Conservation (phyloP, 2,888 invertebrate genomes). For the Drosophila nr. fundita region DNA sequence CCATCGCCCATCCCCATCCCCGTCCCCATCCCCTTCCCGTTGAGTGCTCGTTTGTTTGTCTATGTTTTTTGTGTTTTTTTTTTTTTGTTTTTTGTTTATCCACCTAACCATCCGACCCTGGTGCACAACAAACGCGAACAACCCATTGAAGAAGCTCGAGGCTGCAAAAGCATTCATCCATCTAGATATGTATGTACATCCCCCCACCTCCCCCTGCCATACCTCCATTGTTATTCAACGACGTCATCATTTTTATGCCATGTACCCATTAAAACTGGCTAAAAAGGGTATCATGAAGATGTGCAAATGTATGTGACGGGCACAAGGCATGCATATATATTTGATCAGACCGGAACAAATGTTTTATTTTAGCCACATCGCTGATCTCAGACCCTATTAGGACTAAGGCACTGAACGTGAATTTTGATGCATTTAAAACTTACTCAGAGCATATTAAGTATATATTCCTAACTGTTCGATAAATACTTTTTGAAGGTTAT, state of each 20-base stretch:
- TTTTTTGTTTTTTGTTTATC: constrained; percentile 55
- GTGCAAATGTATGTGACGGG: neutral
- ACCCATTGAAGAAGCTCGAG: constrained; percentile 42
- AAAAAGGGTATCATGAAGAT: neutral
- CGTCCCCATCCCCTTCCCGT: constrained; percentile 12
- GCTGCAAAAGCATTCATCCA: constrained; percentile 30
- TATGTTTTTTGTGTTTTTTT: constrained; percentile 2
- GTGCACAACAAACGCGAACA: constrained; percentile 22
- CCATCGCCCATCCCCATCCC: constrained; percentile 9
- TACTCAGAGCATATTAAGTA: neutral
- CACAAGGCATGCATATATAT: neutral
- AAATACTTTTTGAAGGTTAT: neutral
- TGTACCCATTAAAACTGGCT: neutral
- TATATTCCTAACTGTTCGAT: neutral
- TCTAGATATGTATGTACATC: constrained; percentile 32
- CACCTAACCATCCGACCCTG: constrained; percentile 8
- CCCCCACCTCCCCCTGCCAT: neutral
- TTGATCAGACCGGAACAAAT: neutral
- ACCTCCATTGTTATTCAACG: constrained; percentile 41
- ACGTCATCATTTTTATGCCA: constrained; percentile 62
- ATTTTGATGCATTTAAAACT: neutral
- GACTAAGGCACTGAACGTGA: neutral
- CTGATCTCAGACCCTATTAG: neutral
- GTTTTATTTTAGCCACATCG: neutral
- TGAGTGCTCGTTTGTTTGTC: constrained; percentile 68